Base-by-base conservation (phyloP, 1,140 invertebrate species). In the Watersipora subatra region DNA sequence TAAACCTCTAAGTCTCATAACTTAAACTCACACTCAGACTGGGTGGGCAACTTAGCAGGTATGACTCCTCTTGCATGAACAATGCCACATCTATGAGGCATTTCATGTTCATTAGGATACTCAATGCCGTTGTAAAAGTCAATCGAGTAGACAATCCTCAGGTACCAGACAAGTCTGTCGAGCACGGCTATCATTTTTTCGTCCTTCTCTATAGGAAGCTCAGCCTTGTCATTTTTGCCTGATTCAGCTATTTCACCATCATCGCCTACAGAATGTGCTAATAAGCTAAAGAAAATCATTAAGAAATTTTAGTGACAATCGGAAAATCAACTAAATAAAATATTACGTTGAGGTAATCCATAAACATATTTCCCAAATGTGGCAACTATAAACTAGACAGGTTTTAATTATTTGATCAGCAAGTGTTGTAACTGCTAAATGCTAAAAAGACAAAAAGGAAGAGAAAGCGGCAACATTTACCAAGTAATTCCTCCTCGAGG, bases 41-140 rank as follows among this genome's bases (percentile, higher is more conserved):
- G 74, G 17, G 77, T 84, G 61, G 92, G 87, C 79, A 92, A 90
- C 56, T 85, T 85, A 2, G 85, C 84, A 0, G 93, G 90, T 1
- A 90, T 85, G 22, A 87, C 70, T 62, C 92, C 93, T 61, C 97
- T 84, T 0, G 93, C 93, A 78, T 99, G 96, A 84, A 99, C 92
- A 67, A 99, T 96, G 19, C 95, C 95, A 81, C 95, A 97, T 28
- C 94, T 84, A 78, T 99, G 97, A 0, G 97, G 97, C 96, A 99
- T 99, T 76, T 97, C 94, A 80, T 99, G 96, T 81, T 99, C 97
- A 75, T 97, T 96, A 0, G 94, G 92, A 83, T 99, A 99, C 73
- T 99, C 95, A 73, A 91, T 93, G 72, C 95, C 92, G 81, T 95
- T 97, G 77, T 99, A 99, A 76, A 95, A 99, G 80, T 99, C 97